These are phyloP conservation scores for Bos taurus DNA, from an alignment of 2,113 vertebrate genomes.

Conservation along the genomic window DNA sequence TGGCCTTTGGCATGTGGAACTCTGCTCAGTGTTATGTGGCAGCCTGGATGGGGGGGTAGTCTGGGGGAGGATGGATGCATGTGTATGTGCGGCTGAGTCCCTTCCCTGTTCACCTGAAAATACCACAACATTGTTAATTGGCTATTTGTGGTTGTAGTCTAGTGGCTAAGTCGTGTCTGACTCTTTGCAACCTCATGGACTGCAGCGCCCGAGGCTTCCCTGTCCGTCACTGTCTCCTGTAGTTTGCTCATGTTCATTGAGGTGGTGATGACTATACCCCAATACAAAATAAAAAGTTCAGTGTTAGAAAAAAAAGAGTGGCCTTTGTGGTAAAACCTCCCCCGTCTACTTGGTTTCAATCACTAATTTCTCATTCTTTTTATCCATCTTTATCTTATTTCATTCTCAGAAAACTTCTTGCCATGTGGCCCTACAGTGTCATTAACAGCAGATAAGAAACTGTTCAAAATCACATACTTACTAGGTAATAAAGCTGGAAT, in stretches of 20 bases:
- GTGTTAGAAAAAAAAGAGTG: background rate
- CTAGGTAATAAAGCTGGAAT: background rate
- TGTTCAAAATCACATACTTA: background rate
- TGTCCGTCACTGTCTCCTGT: background rate
- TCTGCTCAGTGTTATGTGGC: background rate
- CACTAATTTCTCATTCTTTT: background rate
- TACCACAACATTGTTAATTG: background rate
- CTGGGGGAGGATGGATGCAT: background rate
- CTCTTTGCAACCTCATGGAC: background rate
- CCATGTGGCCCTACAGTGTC: background rate
- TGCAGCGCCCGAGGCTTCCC: background rate
- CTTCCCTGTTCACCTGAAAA: background rate
- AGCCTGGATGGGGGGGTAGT: background rate
- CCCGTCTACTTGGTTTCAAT: background rate
- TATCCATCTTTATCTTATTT: background rate
- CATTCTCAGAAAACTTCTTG: background rate
- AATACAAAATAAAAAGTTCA: background rate
- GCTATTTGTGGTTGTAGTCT: background rate
- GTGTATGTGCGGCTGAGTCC: background rate
- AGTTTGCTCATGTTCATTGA: background rate
- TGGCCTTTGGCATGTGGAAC: background rate
- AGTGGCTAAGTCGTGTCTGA: background rate
- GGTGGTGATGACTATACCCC: background rate
- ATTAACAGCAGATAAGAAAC: background rate
- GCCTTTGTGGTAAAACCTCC: background rate